Base-by-base conservation (phyloP, 2,888 invertebrate genomes). In the Aspidiotus rigidus region DNA sequence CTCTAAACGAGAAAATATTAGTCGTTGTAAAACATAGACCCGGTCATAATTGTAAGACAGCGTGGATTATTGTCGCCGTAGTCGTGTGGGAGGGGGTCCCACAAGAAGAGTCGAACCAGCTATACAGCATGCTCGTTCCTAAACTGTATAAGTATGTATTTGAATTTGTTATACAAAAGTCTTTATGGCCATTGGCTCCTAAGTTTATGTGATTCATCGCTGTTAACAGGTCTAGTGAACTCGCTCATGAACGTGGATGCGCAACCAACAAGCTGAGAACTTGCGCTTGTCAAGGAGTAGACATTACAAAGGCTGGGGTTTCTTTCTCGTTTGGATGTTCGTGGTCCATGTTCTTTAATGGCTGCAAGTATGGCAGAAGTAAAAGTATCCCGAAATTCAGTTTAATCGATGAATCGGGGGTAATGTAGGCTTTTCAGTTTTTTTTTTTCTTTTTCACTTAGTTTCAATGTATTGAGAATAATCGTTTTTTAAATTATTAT, bases 271-370 rank as follows among this genome's bases (percentile, higher is more conserved):
- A 92, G 76, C 89, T 91, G 73, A 85, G 93, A 76, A 95, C 93
- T 8, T 97, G 97, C 80, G 95, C 94, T 69, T 97, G 96, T 78
- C 96, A 96, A 84, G 96, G 93, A 79, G 82, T 92, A 71, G 89
- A 95, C 78, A 88, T 90, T 9, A 88, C 90, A 75, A 85, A 86
- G 13, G 90, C 92, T 75, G 96, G 96, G 59, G 94, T 95, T 7
- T 95, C 94, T 71, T 96, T 91, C 80, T 93, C 93, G 74, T 96
- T 96, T 79, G 96, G 96, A 55, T 96, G 96, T 78, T 94, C 95
- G 13, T 96, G 96, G 96, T 94, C 94, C 72, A 96, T 96, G 95
- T 97, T 93, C 80, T 96, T 93, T 82, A 95, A 96, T 79, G 94
- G 94, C 74, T 97, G 96, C 83, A 96, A 97, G 81, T 96, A 93